A percentile compares a stretch with the other conserved stretches of the same genome.
phyloP scores from a whole-genome alignment of 2,797 vertebrate genomes.

The Clangula hyemalis region DNA sequence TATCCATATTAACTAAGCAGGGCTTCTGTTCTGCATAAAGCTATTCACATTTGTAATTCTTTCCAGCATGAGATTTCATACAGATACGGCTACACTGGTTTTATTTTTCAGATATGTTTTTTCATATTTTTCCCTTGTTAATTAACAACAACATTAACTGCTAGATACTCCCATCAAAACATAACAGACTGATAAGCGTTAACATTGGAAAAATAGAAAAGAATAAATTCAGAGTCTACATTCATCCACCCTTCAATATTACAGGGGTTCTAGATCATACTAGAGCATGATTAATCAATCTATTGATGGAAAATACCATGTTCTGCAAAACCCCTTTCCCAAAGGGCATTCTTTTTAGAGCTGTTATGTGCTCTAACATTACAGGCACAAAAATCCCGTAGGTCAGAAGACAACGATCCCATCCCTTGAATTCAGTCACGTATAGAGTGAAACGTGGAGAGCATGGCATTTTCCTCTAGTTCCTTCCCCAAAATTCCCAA shows the following conservation, averaged over 20 bases:
- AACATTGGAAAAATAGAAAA: not conserved
- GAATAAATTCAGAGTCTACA: not conserved
- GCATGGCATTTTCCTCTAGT: not conserved
- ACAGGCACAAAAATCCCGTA: not conserved
- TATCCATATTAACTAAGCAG: not conserved
- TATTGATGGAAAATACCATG: not conserved
- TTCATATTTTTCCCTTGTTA: not conserved
- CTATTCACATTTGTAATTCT: not conserved
- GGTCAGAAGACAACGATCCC: not conserved
- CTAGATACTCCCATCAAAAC: not conserved
- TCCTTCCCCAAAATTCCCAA: not conserved
- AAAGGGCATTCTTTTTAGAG: not conserved
- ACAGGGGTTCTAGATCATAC: not conserved
- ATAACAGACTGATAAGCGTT: not conserved
- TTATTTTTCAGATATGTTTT: not conserved
- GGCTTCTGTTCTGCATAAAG: not conserved
- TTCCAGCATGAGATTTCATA: not conserved
- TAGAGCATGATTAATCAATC: not conserved
- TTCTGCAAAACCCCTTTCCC: not conserved
- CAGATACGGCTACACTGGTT: not conserved
- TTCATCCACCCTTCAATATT: not conserved
- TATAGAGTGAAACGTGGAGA: not conserved
- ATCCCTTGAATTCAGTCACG: not conserved
- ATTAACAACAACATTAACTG: not conserved
- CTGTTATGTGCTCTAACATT: not conserved